phyloP scores from a whole-genome alignment of 2,888 invertebrate species.

The Eristalis pertinax region DNA sequence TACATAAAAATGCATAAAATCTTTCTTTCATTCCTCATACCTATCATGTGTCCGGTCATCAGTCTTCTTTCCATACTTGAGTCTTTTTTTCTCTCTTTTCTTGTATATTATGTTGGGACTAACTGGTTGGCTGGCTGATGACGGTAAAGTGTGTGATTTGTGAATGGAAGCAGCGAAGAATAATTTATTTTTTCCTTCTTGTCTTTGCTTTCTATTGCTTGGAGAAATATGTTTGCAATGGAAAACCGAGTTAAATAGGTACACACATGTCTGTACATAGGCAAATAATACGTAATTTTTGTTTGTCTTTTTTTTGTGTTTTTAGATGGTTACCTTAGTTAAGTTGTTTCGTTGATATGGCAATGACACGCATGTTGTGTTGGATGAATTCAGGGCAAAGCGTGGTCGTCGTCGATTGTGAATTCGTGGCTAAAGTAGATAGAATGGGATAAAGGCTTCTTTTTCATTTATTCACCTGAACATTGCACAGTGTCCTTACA shows the following conservation, averaged over 20 bases:
- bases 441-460: neutral
- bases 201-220: conserved; percentile 22
- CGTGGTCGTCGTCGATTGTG: neutral
- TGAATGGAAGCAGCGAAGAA: conserved; percentile 43
- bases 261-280: neutral
- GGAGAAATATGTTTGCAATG: neutral
- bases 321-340: neutral
- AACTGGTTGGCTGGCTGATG: neutral
- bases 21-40: neutral
- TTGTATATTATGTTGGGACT: neutral
- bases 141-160: conserved; percentile 39
- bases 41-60: conserved; percentile 6
- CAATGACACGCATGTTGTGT: conserved; percentile 31
- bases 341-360: conserved; percentile 33
- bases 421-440: neutral
- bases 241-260: neutral
- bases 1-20: conserved; percentile 11
- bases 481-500: neutral
- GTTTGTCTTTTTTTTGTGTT: conserved; percentile 20
- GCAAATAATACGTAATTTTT: conserved; percentile 35
- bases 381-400: neutral
- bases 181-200: conserved; percentile 1
- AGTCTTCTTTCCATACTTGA: conserved; percentile 1
- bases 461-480: neutral
- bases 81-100: neutral